Conservation (phyloP, 2,888 invertebrate species). For the Andrena bucephala region DNA sequence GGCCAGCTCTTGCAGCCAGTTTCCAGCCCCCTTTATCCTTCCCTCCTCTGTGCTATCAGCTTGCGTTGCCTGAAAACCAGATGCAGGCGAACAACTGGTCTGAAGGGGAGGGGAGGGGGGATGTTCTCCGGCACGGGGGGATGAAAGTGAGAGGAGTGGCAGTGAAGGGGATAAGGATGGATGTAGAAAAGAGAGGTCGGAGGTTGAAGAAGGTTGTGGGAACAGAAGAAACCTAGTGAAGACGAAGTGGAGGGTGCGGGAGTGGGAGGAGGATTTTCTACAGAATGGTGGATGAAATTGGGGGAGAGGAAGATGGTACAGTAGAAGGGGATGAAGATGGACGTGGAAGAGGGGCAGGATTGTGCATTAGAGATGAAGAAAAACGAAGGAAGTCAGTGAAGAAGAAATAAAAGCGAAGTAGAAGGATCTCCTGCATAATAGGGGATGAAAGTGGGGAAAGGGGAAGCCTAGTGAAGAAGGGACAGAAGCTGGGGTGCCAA, state of each 20-base stretch:
- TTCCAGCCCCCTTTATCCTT: slow-evolving; percentile 12
- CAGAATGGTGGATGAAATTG: no score
- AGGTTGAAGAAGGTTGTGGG: no score
- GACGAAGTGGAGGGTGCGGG: no score
- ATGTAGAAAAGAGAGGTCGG: background rate
- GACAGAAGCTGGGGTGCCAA: background rate
- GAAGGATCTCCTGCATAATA: no score
- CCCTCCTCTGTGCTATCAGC: background rate
- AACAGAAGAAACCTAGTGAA: no score
- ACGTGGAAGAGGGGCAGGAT: background rate
- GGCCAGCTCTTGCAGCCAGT: slow-evolving; percentile 17
- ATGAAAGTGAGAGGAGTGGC: no score
- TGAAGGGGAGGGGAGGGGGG: background rate
- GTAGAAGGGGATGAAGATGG: background rate
- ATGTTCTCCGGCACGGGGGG: background rate
- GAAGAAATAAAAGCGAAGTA: background rate
- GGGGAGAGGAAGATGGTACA: no score
- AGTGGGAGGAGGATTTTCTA: background rate
- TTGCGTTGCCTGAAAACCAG: background rate
- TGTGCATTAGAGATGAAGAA: background rate
- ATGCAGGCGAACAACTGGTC: background rate
- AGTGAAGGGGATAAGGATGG: background rate
- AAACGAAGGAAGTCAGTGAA: background rate
- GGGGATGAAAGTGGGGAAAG: no score
- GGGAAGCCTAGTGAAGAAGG: background rate